A percentile compares a stretch with the other conserved stretches of the same genome.
These are phyloP conservation scores for Oncorhynchus masou DNA, from an alignment of 2,113 vertebrate genomes.

Conservation along the genomic window DNA sequence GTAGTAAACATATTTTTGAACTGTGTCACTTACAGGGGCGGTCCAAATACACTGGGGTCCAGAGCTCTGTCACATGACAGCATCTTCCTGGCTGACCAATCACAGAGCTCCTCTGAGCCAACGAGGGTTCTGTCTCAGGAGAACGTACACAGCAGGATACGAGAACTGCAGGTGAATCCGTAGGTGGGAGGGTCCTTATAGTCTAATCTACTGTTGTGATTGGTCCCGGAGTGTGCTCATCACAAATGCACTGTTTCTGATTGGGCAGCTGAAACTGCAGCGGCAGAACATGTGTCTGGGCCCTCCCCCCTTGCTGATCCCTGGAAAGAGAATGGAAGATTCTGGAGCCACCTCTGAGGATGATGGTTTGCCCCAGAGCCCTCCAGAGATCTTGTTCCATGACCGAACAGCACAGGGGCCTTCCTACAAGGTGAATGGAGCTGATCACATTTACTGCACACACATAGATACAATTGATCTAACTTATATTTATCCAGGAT, in stretches of 20 bases:
- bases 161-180: slow-evolving; percentile 79
- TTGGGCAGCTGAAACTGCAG: slow-evolving; percentile 76
- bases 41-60: slow-evolving; percentile 71
- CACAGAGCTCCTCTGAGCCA: slow-evolving; percentile 71
- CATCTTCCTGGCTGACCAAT: slow-evolving; percentile 83
- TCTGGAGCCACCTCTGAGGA: slow-evolving; percentile 85
- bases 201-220: neutral
- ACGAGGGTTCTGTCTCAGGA: slow-evolving; percentile 84
- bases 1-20: too few species aligned
- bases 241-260: neutral
- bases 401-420: slow-evolving; percentile 58
- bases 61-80: slow-evolving; percentile 88
- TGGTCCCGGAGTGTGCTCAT: neutral
- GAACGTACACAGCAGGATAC: slow-evolving; percentile 81
- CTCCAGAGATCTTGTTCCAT: slow-evolving; percentile 78
- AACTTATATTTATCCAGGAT: too few species aligned
- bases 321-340: slow-evolving; percentile 76
- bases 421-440: slow-evolving; percentile 61
- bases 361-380: slow-evolving; percentile 84
- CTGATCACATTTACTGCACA: too few species aligned
- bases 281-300: slow-evolving; percentile 81
- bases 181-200: neutral
- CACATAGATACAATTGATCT: too few species aligned
- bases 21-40: slow-evolving; percentile 61
- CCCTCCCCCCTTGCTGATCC: slow-evolving; percentile 66